Evolutionary conservation across 2,113 vertebrate genomes (phyloP).

Genomic region (Crotalus tigris): DNA sequence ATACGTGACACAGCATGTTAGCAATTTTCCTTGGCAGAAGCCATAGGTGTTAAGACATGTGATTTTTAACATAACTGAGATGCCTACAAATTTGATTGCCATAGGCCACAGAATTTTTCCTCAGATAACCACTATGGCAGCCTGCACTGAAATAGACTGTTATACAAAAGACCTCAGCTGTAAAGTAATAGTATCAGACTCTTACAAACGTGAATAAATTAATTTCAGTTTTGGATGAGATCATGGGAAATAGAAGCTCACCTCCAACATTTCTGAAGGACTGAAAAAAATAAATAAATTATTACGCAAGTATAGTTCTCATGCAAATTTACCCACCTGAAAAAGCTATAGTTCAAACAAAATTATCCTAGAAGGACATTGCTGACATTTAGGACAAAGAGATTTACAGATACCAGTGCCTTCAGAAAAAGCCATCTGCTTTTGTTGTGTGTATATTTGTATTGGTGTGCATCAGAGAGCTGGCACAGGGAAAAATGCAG

Average conservation of each 20-base stretch:
- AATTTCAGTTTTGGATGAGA: neutral
- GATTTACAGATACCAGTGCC: neutral
- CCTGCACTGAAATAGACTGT: neutral
- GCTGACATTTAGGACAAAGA: neutral
- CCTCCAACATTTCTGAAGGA: accelerated
- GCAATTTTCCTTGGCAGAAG: neutral
- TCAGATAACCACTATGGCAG: neutral
- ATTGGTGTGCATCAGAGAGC: neutral
- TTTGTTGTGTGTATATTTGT: neutral
- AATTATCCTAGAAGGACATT: neutral
- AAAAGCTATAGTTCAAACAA: neutral
- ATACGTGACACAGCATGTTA: neutral
- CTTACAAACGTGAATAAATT: neutral
- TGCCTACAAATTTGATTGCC: neutral
- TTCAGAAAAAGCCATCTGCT: constrained; percentile 3
- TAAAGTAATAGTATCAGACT: neutral
- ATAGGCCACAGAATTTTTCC: too few relatives aligned
- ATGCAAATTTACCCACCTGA: neutral
- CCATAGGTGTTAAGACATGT: neutral
- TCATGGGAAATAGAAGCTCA: neutral
- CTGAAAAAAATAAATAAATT: neutral
- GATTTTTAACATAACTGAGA: neutral
- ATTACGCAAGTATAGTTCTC: constrained; percentile 1
- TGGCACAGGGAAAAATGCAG: neutral
- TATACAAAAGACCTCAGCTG: neutral